phyloP scores from a whole-genome alignment of 2,888 invertebrate genomes.

The Tineola bisselliella region DNA sequence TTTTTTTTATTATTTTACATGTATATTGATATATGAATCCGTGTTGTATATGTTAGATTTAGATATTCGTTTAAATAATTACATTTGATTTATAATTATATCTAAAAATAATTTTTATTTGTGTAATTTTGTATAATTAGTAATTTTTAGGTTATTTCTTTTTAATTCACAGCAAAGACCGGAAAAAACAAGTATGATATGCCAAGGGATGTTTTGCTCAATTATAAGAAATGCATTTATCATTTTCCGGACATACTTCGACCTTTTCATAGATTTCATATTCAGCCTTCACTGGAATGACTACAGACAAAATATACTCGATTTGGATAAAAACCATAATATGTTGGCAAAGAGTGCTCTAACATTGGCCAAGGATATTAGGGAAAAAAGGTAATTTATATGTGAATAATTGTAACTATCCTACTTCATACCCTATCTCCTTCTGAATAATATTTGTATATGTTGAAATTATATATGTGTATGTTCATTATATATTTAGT shows the following conservation, averaged over 20 bases:
- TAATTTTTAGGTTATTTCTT: not conserved
- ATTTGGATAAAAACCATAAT: slow-evolving; percentile 37
- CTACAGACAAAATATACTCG: slow-evolving; percentile 32
- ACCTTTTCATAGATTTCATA: slow-evolving; percentile 40
- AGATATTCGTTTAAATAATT: no score
- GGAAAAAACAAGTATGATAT: slow-evolving; percentile 39
- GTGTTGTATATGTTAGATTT: no score
- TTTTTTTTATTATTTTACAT: not conserved
- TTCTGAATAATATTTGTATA: no score
- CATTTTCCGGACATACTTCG: slow-evolving; percentile 38
- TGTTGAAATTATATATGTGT: no score
- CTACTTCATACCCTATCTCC: no score
- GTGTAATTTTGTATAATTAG: no score
- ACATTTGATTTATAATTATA: no score
- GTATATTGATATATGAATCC: not conserved
- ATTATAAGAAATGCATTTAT: slow-evolving; percentile 39
- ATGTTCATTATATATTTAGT: no score
- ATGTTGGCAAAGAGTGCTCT: slow-evolving; percentile 71
- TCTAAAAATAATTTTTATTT: no score
- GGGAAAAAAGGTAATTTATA: slow-evolving; percentile 54
- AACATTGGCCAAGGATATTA: slow-evolving; percentile 73
- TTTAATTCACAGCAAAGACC: not conserved
- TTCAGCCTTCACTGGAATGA: slow-evolving; percentile 46
- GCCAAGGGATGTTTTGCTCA: slow-evolving; percentile 39
- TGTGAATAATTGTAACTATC: no score